phyloP scores from a whole-genome alignment of 1,140 invertebrate genomes.

The Eriosoma lanigerum region DNA sequence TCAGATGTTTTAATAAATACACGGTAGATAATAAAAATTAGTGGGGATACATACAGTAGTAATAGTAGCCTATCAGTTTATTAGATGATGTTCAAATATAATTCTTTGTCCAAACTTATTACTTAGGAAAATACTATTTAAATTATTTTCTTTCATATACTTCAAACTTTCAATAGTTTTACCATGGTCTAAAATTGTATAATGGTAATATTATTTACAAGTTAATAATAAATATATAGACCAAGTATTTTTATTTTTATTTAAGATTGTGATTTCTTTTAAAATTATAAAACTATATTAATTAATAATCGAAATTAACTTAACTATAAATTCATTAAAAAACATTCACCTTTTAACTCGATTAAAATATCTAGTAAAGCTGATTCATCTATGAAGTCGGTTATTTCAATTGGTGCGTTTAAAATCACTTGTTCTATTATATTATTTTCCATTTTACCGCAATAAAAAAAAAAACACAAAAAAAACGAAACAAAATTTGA shows the following conservation, averaged over 20 bases:
- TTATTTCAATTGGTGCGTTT: not conserved
- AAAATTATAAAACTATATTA: no score
- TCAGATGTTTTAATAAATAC: no score
- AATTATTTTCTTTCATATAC: not conserved
- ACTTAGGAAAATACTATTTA: not conserved
- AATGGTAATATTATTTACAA: no score
- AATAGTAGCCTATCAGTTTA: not conserved
- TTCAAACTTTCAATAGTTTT: not conserved
- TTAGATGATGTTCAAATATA: slow-evolving; percentile 1
- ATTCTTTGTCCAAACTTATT: slow-evolving; percentile 5
- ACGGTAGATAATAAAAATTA: no score
- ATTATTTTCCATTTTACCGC: not conserved
- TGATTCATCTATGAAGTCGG: not conserved
- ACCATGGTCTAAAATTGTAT: not conserved
- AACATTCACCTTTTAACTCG: not conserved
- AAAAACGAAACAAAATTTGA: no score
- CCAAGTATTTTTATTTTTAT: no score
- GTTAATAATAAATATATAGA: no score
- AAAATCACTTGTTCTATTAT: not conserved
- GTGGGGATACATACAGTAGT: not conserved
- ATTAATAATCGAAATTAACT: not conserved
- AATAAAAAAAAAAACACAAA: no score
- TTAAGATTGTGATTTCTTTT: no score
- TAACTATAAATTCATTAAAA: slow-evolving; percentile 15
- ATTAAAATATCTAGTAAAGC: not conserved